phyloP scores from a whole-genome alignment of 2,113 vertebrate species.

The Montifringilla adamsi region DNA sequence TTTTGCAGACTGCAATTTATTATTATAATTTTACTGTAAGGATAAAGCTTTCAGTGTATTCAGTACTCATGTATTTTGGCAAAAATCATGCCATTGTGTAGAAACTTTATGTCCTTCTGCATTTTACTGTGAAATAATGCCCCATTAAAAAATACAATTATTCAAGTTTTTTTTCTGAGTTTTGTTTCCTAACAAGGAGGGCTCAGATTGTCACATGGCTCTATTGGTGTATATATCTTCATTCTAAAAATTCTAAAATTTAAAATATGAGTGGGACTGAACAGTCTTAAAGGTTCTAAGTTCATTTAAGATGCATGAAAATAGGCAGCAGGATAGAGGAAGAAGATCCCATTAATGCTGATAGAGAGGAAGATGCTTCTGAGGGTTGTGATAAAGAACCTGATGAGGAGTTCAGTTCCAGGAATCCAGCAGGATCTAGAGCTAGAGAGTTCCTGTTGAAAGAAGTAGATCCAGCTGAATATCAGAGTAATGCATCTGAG shows the following conservation, averaged over 20 bases:
- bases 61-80: not conserved
- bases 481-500: not conserved
- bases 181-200: not conserved
- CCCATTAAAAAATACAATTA: rapidly evolving
- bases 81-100: not conserved
- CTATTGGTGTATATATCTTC: not conserved
- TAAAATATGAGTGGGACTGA: not conserved
- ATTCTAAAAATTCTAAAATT: not conserved
- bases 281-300: not conserved
- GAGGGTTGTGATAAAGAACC: not conserved
- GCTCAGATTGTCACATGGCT: not conserved
- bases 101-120: not conserved
- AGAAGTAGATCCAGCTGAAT: not conserved
- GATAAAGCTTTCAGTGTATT: not conserved
- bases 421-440: not conserved
- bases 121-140: not conserved
- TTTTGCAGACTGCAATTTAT: not conserved
- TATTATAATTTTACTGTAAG: not conserved
- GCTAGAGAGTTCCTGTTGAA: not conserved
- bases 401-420: not conserved
- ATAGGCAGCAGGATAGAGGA: not conserved
- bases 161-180: not conserved
- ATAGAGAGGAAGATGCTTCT: not conserved
- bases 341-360: not conserved
- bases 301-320: not conserved